Percentiles rank a stretch among this genome's conserved stretches.
Evolutionary conservation across 2,888 invertebrate species (phyloP).

Genomic region (Corythucha ciliata): DNA sequence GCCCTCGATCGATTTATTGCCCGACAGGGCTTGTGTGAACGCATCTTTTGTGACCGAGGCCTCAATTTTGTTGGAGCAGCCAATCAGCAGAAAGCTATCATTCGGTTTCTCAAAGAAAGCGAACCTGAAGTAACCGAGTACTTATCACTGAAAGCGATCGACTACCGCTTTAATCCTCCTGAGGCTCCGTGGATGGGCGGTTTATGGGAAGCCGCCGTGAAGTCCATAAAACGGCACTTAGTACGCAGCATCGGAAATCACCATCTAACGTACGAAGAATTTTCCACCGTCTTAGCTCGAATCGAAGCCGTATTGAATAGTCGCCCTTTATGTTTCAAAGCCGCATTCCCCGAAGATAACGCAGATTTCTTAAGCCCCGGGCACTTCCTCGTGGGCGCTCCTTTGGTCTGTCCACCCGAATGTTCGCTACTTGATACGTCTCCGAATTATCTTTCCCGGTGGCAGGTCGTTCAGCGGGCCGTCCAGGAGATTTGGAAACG

Average conservation of each 20-base stretch:
- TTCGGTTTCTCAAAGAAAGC: background rate
- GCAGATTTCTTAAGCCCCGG: background rate
- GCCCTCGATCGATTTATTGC: background rate
- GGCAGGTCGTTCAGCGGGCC: constrained; percentile 7
- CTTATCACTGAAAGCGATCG: background rate
- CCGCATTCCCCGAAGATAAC: background rate
- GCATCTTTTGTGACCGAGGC: background rate
- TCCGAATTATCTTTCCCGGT: background rate
- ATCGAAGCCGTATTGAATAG: constrained; percentile 7
- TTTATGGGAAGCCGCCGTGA: constrained; percentile 5
- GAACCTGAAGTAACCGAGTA: background rate
- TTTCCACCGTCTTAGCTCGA: background rate
- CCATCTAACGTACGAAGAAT: constrained; percentile 3
- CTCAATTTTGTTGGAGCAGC: background rate
- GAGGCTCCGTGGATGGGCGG: constrained; percentile 8
- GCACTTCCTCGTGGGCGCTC: background rate
- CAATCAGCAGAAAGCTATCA: background rate
- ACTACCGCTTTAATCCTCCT: background rate
- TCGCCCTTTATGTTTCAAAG: background rate
- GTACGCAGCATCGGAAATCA: background rate
- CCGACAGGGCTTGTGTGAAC: background rate
- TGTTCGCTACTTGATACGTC: background rate
- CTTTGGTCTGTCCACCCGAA: constrained; percentile 3
- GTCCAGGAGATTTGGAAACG: constrained; percentile 11
- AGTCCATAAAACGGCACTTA: constrained; percentile 1